phyloP scores from a whole-genome alignment of 2,888 invertebrate genomes.

The Bedellia somnulentella region DNA sequence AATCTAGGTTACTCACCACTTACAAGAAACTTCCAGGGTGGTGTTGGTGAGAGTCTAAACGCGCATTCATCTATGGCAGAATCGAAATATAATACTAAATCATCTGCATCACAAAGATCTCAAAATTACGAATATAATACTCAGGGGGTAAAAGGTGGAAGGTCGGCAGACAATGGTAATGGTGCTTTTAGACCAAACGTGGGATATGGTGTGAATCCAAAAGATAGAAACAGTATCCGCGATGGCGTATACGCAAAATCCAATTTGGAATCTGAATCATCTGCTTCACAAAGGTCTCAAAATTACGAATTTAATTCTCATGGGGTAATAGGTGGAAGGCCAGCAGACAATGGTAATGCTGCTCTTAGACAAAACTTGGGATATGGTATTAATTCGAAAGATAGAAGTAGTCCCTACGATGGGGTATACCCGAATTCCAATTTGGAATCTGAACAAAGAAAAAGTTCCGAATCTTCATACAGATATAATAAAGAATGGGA shows the following conservation, averaged over 20 bases:
- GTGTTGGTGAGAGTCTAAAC: constrained; percentile 25
- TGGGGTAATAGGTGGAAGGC: constrained; percentile 20
- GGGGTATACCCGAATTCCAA: constrained; percentile 14
- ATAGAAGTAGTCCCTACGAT: constrained; percentile 14
- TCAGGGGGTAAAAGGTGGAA: constrained; percentile 9
- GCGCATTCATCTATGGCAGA: constrained; percentile 13
- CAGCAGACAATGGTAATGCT: constrained; percentile 14
- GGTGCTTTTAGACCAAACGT: no score
- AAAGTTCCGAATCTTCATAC: constrained; percentile 41
- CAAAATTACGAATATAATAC: no score
- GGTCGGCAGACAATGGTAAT: not conserved
- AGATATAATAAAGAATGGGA: constrained; percentile 49
- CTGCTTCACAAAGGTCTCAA: no score
- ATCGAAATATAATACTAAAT: no score
- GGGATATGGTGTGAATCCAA: not conserved
- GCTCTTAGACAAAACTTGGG: constrained; percentile 22
- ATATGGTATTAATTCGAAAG: constrained; percentile 28
- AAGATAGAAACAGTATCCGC: not conserved
- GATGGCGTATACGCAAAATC: not conserved
- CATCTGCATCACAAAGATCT: no score
- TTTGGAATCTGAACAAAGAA: constrained; percentile 20
- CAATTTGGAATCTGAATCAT: constrained; percentile 1
- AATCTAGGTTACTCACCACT: constrained; percentile 31
- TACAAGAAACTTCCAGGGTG: constrained; percentile 43
- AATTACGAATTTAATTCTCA: constrained; percentile 8